A percentile compares a stretch with the other conserved stretches of the same genome.
These are phyloP conservation scores for Pheosia tremula DNA, from an alignment of 2,888 invertebrate species.

Conservation along the genomic window DNA sequence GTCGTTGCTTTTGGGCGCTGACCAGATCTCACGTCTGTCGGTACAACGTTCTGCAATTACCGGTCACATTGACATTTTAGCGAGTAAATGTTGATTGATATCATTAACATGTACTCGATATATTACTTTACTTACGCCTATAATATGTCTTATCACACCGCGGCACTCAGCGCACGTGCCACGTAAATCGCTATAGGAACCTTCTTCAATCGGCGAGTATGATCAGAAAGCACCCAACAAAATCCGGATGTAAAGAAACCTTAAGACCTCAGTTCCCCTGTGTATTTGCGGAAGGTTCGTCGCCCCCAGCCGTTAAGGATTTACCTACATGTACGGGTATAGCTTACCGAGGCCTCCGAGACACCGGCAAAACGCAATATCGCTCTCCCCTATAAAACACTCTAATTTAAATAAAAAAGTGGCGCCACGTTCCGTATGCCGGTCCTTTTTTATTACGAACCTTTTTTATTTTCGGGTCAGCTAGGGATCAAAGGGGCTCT, in stretches of 20 bases:
- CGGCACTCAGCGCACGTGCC: constrained; percentile 21
- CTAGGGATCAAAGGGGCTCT: constrained; percentile 83
- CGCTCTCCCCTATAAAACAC: constrained; percentile 83
- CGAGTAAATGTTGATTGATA: constrained; percentile 8
- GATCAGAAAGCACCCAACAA: constrained; percentile 47
- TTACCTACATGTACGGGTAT: constrained; percentile 63
- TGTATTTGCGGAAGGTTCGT: constrained; percentile 64
- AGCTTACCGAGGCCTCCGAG: constrained; percentile 73
- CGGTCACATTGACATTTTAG: constrained; percentile 33
- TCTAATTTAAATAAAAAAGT: constrained; percentile 85
- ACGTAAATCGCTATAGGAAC: constrained; percentile 43
- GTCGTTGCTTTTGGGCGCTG: constrained; percentile 61
- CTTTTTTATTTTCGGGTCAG: constrained; percentile 85
- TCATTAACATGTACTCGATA: constrained; percentile 1
- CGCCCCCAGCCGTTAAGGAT: constrained; percentile 57
- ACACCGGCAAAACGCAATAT: constrained; percentile 82
- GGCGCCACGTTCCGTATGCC: constrained; percentile 84
- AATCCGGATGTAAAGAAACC: constrained; percentile 52
- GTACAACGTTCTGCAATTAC: constrained; percentile 6
- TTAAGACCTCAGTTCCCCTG: constrained; percentile 51
- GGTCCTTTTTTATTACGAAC: constrained; percentile 83
- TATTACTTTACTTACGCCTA: constrained; percentile 18
- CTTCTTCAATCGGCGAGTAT: constrained; percentile 45
- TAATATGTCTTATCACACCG: constrained; percentile 27
- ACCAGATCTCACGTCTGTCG: constrained; percentile 53